phyloP scores from a whole-genome alignment of 2,797 vertebrate genomes.

The Champsocephalus esox region DNA sequence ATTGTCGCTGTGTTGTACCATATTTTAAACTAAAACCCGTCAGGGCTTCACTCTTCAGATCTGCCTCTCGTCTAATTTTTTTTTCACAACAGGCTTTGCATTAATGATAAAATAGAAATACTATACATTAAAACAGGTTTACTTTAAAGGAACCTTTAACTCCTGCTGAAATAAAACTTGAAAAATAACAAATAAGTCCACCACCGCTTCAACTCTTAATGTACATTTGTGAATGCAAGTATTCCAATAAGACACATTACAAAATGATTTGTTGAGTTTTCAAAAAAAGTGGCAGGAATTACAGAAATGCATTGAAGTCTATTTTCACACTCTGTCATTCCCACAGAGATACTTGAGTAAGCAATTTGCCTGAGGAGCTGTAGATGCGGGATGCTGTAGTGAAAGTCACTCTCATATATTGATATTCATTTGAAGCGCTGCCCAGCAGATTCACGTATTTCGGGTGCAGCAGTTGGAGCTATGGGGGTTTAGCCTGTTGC shows the following conservation, averaged over 20 bases:
- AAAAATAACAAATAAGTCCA: neutral
- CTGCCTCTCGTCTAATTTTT: no score
- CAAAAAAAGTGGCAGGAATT: neutral
- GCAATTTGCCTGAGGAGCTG: neutral
- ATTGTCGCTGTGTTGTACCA: no score
- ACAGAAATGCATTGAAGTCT: neutral
- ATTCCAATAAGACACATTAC: slow-evolving; percentile 3
- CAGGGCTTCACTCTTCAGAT: no score
- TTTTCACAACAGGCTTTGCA: no score
- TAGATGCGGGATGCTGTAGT: neutral
- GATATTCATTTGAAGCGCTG: slow-evolving; percentile 5
- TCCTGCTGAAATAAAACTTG: neutral
- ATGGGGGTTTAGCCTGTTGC: slow-evolving; percentile 45
- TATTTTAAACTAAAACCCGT: no score
- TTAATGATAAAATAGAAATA: neutral
- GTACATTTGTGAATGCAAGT: neutral
- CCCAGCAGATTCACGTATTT: neutral
- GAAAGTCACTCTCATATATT: neutral
- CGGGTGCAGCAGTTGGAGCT: neutral
- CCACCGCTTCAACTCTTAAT: neutral
- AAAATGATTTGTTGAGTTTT: neutral
- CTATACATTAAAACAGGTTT: no score
- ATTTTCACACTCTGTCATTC: neutral
- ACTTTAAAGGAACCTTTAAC: neutral
- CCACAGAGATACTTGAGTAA: neutral